Evolutionary conservation across 2,888 invertebrate species (phyloP).

Genomic region (Tillus elongatus): DNA sequence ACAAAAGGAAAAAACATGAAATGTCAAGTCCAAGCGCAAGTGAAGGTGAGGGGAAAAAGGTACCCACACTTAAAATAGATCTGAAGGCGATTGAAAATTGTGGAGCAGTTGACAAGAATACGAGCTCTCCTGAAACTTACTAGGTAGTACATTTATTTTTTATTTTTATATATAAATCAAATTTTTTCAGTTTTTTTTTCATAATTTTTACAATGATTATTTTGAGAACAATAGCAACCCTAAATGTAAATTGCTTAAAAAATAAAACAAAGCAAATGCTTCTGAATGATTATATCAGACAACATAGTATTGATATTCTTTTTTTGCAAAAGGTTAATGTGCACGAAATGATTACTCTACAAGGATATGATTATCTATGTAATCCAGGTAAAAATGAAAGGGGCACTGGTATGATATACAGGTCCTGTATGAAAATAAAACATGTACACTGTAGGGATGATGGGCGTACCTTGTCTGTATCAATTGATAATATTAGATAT

Average conservation of each 20-base stretch:
- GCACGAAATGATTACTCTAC: not conserved
- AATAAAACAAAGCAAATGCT: not conserved
- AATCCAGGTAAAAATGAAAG: not conserved
- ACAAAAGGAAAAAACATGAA: not conserved
- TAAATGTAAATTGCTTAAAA: conserved; percentile 1
- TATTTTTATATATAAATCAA: not conserved
- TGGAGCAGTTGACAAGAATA: too few species aligned
- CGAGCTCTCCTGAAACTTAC: conserved; percentile 1
- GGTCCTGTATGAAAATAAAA: not conserved
- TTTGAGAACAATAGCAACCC: not conserved
- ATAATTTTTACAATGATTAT: not conserved
- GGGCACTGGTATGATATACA: not conserved
- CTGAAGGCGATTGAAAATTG: not conserved
- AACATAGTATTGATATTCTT: not conserved
- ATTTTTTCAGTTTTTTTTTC: too few species aligned
- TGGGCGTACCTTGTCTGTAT: not conserved
- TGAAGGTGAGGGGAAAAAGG: not conserved
- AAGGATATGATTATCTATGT: not conserved
- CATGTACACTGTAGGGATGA: not conserved
- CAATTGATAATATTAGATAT: not conserved
- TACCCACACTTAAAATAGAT: not conserved
- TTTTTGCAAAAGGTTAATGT: conserved; percentile 1
- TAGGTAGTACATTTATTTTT: not conserved
- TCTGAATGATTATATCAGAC: not conserved
- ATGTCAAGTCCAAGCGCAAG: not conserved